phyloP scores from a whole-genome alignment of 2,888 invertebrate species.

The Rhabditoides inermis region DNA sequence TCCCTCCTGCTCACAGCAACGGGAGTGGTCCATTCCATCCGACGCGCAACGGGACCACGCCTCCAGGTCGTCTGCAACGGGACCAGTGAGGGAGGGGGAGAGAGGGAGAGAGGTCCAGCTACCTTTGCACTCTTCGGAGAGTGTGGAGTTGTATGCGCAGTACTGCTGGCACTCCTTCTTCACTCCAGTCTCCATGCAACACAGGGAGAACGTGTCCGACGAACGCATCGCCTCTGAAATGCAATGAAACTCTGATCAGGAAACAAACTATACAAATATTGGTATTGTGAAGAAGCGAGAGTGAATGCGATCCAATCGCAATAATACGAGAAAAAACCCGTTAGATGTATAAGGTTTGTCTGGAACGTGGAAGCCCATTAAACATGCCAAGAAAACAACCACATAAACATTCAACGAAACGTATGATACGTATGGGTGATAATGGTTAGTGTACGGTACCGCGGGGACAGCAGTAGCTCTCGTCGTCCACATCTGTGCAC shows the following conservation, averaged over 20 bases:
- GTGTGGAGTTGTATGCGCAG: constrained; percentile 26
- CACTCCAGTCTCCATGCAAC: constrained; percentile 27
- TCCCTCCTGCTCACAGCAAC: constrained; percentile 27
- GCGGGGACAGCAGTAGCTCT: constrained; percentile 26
- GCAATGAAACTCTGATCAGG: background rate
- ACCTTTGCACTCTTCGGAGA: constrained; percentile 12
- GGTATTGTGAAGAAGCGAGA: background rate
- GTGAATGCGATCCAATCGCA: background rate
- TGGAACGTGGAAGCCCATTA: too few relatives aligned
- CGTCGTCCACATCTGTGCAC: constrained; percentile 18
- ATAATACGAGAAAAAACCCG: too few relatives aligned
- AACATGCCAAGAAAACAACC: too few relatives aligned
- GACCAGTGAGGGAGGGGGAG: too few relatives aligned
- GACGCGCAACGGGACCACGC: constrained; percentile 33
- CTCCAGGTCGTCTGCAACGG: constrained; percentile 14
- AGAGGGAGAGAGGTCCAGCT: too few relatives aligned
- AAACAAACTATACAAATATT: background rate
- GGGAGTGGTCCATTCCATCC: constrained; percentile 31
- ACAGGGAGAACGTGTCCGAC: constrained; percentile 18
- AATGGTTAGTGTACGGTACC: constrained; percentile 9
- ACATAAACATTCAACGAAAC: background rate
- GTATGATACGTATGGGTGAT: background rate
- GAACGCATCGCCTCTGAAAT: constrained; percentile 1
- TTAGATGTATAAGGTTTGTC: too few relatives aligned
- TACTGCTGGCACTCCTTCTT: constrained; percentile 13